A percentile compares a stretch with the other conserved stretches of the same genome.
Evolutionary conservation across 2,113 vertebrate genomes (phyloP).

Genomic region (Pagrus major): DNA sequence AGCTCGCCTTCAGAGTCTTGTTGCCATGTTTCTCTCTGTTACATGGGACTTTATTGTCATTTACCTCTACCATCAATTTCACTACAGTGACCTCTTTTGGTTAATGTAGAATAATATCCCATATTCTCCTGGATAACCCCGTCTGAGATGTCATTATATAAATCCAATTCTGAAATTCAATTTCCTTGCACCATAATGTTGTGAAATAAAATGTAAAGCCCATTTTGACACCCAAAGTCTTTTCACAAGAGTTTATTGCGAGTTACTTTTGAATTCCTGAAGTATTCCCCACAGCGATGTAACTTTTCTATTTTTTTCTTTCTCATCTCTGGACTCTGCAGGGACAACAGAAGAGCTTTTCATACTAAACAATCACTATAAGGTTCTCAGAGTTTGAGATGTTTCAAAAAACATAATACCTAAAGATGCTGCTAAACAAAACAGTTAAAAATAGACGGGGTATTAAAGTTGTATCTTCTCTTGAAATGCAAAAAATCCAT

Average conservation of each 20-base stretch:
- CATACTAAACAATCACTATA: not conserved
- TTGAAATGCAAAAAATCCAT: constrained; percentile 68
- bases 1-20: no score
- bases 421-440: constrained; percentile 28
- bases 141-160: not conserved
- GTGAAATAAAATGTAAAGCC: not conserved
- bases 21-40: no score
- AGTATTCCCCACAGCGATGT: no score
- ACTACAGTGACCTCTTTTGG: not conserved
- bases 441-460: constrained; percentile 58
- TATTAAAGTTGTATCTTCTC: constrained; percentile 56
- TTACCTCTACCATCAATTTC: not conserved
- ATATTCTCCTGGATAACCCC: not conserved
- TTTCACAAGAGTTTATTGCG: not conserved
- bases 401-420: constrained; percentile 29
- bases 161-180: not conserved
- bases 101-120: no score
- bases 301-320: no score
- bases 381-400: not conserved
- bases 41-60: not conserved
- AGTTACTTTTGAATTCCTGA: not conserved
- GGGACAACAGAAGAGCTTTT: not conserved
- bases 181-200: not conserved
- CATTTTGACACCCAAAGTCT: not conserved
- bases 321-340: not conserved